Base-by-base conservation (phyloP, 2,113 vertebrate genomes). In the Ploceus nigricollis region DNA sequence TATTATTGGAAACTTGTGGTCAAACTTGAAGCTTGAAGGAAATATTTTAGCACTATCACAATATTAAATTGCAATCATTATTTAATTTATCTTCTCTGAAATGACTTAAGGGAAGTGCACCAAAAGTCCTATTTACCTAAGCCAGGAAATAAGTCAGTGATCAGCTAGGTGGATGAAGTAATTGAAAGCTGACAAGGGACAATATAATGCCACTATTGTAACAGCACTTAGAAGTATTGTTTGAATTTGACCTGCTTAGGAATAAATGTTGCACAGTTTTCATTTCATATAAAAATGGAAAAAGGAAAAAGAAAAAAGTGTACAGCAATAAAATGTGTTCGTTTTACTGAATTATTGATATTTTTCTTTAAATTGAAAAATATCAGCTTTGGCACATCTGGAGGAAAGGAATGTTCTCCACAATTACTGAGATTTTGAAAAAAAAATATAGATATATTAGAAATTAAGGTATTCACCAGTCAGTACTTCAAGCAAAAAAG, bases 1-100 rank as follows among this genome's bases (percentile, higher is more conserved):
- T 98, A 98, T 98, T 98, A 98, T 98, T 98, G 98, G 98, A 98
- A 98, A 98, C 98, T 98, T 98, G 98, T 98, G 98, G 98, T 98
- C 97, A 94, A 98, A 98, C 97, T 97, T 98, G 98, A 98, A 98
- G 97, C 97, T 96, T 98, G 98, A 98, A 98, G 97, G 98, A 98
- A 98, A 98, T 98, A 98, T 98, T 98, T 98, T 98, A 98, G 97
- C 98, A 98, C 97, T 97, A 98, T 98, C 98, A 98, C 98, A 97
- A 96, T 98, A 98, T 98, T 98, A 97, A 98, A 96, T 98, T 98
- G 98, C 98, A 98, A 97, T 98, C 97, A 96, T 98, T 98, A 98
- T 98, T 98, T 98, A 98, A 98, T 98, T 98, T 98, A 98, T 98
- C 98, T 98, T 93, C 96, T 96, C 97, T 96, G 95, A 98, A 98